Evolutionary conservation across 2,797 vertebrate genomes (phyloP).

Genomic region (Microhierax caerulescens): DNA sequence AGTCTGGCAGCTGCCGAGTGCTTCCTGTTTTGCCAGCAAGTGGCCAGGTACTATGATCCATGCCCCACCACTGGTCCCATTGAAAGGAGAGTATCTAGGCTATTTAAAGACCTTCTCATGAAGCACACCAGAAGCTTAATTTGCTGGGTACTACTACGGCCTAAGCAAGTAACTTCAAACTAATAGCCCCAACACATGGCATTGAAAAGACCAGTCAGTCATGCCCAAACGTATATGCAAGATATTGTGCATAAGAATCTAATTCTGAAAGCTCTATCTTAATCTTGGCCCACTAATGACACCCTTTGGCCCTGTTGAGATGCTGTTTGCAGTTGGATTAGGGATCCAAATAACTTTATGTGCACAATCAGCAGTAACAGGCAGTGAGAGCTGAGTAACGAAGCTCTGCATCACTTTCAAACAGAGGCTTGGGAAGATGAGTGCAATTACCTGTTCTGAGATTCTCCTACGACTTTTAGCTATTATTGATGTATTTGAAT

Average conservation of each 20-base stretch:
- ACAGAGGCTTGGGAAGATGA: background rate
- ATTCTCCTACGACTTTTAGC: background rate
- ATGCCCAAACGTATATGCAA: background rate
- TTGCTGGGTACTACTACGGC: background rate
- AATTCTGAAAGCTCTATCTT: background rate
- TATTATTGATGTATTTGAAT: background rate
- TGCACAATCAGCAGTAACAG: background rate
- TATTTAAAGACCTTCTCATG: background rate
- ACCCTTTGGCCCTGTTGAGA: background rate
- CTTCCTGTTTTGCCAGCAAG: background rate
- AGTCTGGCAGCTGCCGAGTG: background rate
- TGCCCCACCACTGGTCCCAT: background rate
- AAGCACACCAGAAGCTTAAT: background rate
- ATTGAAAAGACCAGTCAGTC: background rate
- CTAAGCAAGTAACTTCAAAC: background rate
- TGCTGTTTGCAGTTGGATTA: background rate
- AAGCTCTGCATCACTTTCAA: background rate
- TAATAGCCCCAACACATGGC: background rate
- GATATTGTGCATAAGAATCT: background rate
- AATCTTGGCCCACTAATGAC: background rate
- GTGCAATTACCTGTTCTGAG: background rate
- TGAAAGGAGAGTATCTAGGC: background rate
- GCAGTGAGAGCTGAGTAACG: background rate
- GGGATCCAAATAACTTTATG: background rate
- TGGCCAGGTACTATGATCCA: background rate